Conservation (phyloP, 2,797 vertebrate genomes). For the Coregonus suidteri region DNA sequence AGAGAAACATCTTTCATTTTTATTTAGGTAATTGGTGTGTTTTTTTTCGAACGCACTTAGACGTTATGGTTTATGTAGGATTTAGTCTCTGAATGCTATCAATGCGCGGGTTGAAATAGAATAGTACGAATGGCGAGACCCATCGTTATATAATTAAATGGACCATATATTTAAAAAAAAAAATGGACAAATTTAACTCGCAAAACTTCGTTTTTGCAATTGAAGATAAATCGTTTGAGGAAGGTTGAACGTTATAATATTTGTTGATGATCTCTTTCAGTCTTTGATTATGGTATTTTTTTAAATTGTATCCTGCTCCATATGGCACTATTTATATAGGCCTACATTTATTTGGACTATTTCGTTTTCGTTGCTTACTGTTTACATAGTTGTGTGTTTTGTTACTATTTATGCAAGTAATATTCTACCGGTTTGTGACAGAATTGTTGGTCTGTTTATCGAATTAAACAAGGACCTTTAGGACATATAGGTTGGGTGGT, state of each 20-base stretch:
- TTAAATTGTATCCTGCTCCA: neutral
- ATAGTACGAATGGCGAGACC: neutral
- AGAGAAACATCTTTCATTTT: conserved; percentile 6
- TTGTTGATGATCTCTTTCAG: neutral
- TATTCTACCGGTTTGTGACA: neutral
- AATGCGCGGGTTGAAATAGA: neutral
- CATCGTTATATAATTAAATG: neutral
- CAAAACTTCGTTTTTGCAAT: neutral
- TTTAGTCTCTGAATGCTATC: neutral
- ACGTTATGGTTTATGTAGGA: neutral
- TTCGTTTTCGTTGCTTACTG: neutral
- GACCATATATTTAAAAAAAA: neutral
- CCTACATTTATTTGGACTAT: neutral
- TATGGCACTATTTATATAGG: neutral
- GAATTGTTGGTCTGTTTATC: neutral
- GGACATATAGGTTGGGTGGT: neutral
- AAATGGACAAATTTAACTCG: neutral
- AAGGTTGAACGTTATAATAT: neutral
- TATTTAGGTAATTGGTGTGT: neutral
- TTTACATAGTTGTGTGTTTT: neutral
- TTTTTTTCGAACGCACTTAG: neutral
- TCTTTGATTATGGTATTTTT: neutral
- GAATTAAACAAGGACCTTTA: neutral
- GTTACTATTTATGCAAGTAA: neutral
- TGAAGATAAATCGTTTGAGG: neutral